Evolutionary conservation across 2,113 vertebrate species (phyloP).

Genomic region (Oxygymnocypris stewartii): DNA sequence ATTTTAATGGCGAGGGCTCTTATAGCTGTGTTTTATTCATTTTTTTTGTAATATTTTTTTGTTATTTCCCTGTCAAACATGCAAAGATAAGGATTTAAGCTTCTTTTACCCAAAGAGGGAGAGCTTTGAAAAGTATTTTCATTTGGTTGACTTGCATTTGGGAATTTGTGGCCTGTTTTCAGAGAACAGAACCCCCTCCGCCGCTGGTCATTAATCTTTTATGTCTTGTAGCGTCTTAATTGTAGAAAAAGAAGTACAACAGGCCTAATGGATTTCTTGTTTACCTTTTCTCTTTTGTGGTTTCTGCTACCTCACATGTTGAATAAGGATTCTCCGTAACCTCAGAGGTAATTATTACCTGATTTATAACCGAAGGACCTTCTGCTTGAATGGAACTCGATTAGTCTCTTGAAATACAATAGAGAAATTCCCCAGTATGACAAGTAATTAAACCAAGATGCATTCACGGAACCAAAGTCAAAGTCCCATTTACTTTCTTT

Average conservation of each 20-base stretch:
- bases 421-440: slow-evolving; percentile 8
- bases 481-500: slow-evolving; percentile 10
- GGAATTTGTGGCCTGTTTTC: slow-evolving; percentile 27
- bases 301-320: background rate
- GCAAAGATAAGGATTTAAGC: background rate
- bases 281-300: background rate
- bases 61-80: background rate
- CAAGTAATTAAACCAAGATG: slow-evolving; percentile 10
- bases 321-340: slow-evolving; percentile 1
- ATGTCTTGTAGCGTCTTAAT: slow-evolving; percentile 16
- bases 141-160: slow-evolving; percentile 17
- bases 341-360: slow-evolving; percentile 31
- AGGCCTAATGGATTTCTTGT: background rate
- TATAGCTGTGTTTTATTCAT: no score
- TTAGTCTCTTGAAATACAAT: background rate
- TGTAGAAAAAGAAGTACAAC: slow-evolving; percentile 21
- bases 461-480: background rate
- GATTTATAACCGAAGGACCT: slow-evolving; percentile 30
- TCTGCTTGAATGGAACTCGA: slow-evolving; percentile 5
- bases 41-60: background rate
- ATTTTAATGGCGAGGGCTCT: background rate
- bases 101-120: slow-evolving; percentile 4
- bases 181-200: slow-evolving; percentile 5
- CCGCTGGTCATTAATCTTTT: slow-evolving; percentile 30
- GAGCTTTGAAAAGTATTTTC: slow-evolving; percentile 10